Evolutionary conservation across 1,140 invertebrate genomes (phyloP).

Genomic region (Diprion similis): DNA sequence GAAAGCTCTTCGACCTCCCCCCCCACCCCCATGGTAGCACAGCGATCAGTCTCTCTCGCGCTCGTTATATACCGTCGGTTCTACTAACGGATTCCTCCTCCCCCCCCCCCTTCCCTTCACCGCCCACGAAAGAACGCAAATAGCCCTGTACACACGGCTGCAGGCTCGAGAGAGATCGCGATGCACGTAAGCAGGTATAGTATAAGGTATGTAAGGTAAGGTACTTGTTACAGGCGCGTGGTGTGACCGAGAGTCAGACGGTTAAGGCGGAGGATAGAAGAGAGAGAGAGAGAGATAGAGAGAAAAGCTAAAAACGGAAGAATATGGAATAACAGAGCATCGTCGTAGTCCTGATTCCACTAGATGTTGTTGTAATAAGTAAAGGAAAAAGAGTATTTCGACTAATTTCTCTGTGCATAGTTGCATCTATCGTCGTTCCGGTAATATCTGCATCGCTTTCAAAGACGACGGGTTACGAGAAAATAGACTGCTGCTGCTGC

Average conservation of each 20-base stretch:
- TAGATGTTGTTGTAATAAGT: too few species aligned
- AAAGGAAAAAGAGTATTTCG: too few species aligned
- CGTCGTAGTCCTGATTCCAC: too few species aligned
- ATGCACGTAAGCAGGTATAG: slow-evolving; percentile 13
- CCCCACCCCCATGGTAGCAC: slow-evolving; percentile 21
- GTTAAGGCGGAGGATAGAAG: too few species aligned
- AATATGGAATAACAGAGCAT: too few species aligned
- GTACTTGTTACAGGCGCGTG: not conserved
- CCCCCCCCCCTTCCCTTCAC: slow-evolving; percentile 38
- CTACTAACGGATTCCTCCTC: slow-evolving; percentile 57
- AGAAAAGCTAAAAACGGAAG: too few species aligned
- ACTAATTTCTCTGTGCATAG: too few species aligned
- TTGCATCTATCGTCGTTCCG: too few species aligned
- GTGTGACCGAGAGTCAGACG: slow-evolving; percentile 13
- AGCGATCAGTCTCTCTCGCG: slow-evolving; percentile 22
- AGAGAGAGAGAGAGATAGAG: slow-evolving; percentile 30
- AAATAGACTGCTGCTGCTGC: too few species aligned
- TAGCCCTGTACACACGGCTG: slow-evolving; percentile 13
- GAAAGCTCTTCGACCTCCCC: slow-evolving; percentile 11
- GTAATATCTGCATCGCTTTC: too few species aligned
- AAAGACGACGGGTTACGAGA: slow-evolving; percentile 6
- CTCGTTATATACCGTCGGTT: slow-evolving; percentile 46
- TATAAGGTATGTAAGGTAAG: not conserved
- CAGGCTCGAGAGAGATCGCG: slow-evolving; percentile 9
- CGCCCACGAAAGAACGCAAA: slow-evolving; percentile 22